phyloP scores from a whole-genome alignment of 1,140 invertebrate species.

The Achroia grisella region DNA sequence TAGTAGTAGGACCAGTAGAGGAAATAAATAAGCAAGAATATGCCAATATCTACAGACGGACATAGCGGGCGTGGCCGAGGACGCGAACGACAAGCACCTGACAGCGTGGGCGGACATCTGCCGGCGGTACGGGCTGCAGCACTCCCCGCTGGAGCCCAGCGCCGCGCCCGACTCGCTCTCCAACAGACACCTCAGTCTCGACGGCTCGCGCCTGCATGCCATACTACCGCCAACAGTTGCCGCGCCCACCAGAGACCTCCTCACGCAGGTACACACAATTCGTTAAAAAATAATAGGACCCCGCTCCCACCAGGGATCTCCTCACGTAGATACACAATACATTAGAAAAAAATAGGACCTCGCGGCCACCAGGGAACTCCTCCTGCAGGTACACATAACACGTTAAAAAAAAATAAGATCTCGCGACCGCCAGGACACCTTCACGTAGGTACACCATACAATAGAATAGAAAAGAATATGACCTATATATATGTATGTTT shows the following conservation, averaged over 20 bases:
- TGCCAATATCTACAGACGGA: constrained; percentile 76
- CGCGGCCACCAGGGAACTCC: too few species aligned
- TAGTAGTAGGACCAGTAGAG: background rate
- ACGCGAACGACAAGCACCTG: constrained; percentile 94
- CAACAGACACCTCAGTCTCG: constrained; percentile 85
- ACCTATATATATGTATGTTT: too few species aligned
- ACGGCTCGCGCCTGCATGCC: constrained; percentile 79
- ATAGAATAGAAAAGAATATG: too few species aligned
- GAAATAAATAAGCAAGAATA: too few species aligned
- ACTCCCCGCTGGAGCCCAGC: constrained; percentile 91
- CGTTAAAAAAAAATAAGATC: too few species aligned
- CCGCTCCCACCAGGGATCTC: too few species aligned
- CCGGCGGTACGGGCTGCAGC: constrained; percentile 81
- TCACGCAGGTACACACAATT: constrained; percentile 73
- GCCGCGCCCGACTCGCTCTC: constrained; percentile 87
- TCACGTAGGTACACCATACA: too few species aligned
- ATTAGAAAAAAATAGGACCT: too few species aligned
- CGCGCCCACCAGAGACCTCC: constrained; percentile 74
- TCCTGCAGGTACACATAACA: too few species aligned
- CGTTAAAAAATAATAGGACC: background rate
- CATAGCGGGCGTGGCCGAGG: constrained; percentile 85
- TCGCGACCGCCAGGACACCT: too few species aligned
- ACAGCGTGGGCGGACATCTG: constrained; percentile 92
- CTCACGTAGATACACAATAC: too few species aligned
- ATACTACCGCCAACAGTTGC: constrained; percentile 76